Percentiles rank a stretch among this genome's conserved stretches.
These are phyloP conservation scores for Plebejus anna DNA, from an alignment of 2,888 invertebrate genomes.

Conservation along the genomic window DNA sequence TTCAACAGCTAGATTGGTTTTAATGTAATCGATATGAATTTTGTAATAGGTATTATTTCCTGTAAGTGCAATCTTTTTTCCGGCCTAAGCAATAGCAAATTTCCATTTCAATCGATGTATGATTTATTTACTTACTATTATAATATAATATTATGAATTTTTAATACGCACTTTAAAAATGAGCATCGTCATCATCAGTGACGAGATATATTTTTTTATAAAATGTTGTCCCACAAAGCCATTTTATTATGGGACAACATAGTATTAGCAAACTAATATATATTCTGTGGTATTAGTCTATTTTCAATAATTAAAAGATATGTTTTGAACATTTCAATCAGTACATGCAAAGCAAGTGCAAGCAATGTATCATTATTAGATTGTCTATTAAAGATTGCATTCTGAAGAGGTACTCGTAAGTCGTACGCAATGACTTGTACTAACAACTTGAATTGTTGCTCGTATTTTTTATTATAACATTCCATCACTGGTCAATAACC, in stretches of 20 bases:
- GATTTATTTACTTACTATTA: too few relatives aligned
- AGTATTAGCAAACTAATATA: too few relatives aligned
- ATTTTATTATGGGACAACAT: too few relatives aligned
- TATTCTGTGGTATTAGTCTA: too few relatives aligned
- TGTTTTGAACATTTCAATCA: not conserved
- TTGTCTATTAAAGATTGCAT: constrained; percentile 17
- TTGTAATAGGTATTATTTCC: not conserved
- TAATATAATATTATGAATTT: not conserved
- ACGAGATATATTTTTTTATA: too few relatives aligned
- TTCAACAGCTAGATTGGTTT: not conserved
- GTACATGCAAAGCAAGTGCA: not conserved
- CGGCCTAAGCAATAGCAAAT: too few relatives aligned
- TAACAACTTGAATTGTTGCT: constrained; percentile 24
- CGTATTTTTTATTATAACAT: constrained; percentile 27
- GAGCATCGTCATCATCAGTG: too few relatives aligned
- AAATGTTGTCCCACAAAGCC: too few relatives aligned
- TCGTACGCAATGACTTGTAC: constrained; percentile 23
- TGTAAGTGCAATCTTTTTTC: not conserved
- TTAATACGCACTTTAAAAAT: not conserved
- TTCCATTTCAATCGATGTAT: too few relatives aligned
- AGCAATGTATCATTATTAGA: constrained; percentile 4
- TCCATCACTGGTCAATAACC: constrained; percentile 27
- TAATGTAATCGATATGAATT: not conserved
- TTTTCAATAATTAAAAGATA: not conserved
- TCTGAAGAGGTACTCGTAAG: not conserved